A percentile compares a stretch with the other conserved stretches of the same genome.
phyloP scores from a whole-genome alignment of 2,888 invertebrate genomes.

The Frankliniella fusca region DNA sequence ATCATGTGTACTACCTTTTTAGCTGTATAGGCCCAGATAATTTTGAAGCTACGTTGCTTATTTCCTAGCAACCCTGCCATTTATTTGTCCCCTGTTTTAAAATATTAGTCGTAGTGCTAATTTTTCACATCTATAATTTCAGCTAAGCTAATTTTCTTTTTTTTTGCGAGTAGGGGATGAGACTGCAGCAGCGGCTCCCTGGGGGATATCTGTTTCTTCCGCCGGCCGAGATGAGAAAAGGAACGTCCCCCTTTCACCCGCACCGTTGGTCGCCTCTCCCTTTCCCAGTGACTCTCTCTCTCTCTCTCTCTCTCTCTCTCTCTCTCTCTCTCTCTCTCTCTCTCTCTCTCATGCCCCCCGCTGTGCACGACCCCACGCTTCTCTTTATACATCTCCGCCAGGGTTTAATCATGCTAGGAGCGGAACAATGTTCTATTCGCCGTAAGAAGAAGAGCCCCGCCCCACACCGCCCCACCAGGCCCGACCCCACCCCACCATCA shows the following conservation, averaged over 20 bases:
- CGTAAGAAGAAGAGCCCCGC: not conserved
- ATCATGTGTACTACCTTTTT: too few species aligned
- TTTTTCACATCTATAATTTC: too few species aligned
- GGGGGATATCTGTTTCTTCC: conserved; percentile 18
- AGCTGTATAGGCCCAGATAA: too few species aligned
- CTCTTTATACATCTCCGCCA: not conserved
- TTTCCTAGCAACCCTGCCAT: too few species aligned
- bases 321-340: not conserved
- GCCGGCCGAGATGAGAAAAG: conserved; percentile 16
- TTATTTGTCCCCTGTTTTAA: too few species aligned
- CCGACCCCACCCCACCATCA: not conserved
- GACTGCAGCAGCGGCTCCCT: not conserved
- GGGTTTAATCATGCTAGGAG: conserved; percentile 20
- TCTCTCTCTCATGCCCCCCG: not conserved
- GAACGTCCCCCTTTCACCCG: conserved; percentile 6
- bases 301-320: not conserved
- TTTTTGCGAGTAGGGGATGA: too few species aligned
- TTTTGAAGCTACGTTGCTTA: too few species aligned
- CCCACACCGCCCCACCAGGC: not conserved
- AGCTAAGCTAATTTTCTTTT: too few species aligned
- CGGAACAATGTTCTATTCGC: not conserved
- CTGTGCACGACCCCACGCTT: not conserved
- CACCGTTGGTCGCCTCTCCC: not conserved
- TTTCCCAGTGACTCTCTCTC: not conserved
- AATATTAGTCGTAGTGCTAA: too few species aligned